phyloP scores from a whole-genome alignment of 2,888 invertebrate genomes.

The Eupsilia transversa region DNA sequence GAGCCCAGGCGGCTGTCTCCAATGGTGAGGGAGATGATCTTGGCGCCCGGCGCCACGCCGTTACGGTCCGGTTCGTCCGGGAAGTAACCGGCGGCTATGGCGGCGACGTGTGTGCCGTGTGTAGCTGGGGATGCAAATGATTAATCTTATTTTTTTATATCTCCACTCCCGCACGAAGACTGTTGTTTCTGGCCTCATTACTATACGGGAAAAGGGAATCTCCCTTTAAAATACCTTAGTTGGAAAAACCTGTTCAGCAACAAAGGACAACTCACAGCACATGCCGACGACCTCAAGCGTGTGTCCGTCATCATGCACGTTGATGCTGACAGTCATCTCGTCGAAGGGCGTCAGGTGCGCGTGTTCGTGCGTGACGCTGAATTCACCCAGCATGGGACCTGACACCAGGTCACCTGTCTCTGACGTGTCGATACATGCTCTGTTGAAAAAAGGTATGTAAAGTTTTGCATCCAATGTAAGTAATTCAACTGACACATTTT shows the following conservation, averaged over 20 bases:
- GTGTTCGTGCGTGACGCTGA: slow-evolving; percentile 94
- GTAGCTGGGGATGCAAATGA: slow-evolving; percentile 90
- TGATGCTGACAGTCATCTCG: slow-evolving; percentile 96
- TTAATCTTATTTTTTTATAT: neutral
- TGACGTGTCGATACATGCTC: slow-evolving; percentile 96
- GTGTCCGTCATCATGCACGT: slow-evolving; percentile 97
- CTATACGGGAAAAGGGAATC: neutral
- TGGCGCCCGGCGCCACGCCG: slow-evolving; percentile 99
- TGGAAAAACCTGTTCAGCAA: neutral
- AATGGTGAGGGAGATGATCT: slow-evolving; percentile 97
- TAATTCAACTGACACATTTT: neutral
- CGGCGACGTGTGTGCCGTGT: slow-evolving; percentile 99
- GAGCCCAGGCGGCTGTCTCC: slow-evolving; percentile 97
- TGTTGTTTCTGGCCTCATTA: neutral
- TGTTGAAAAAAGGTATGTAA: slow-evolving; percentile 72
- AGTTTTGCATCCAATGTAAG: neutral
- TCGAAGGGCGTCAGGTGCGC: slow-evolving; percentile 94
- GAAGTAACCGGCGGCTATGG: slow-evolving; percentile 98
- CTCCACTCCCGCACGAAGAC: neutral
- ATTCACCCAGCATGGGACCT: slow-evolving; percentile 95
- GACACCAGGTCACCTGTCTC: slow-evolving; percentile 95
- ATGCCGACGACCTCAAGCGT: slow-evolving; percentile 97
- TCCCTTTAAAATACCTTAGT: neutral
- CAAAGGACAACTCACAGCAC: slow-evolving; percentile 93
- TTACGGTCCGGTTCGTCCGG: slow-evolving; percentile 96